Percentiles rank a stretch among this genome's conserved stretches.
These are phyloP conservation scores for Crocallis elinguaria DNA, from an alignment of 2,888 invertebrate genomes.

Conservation along the genomic window DNA sequence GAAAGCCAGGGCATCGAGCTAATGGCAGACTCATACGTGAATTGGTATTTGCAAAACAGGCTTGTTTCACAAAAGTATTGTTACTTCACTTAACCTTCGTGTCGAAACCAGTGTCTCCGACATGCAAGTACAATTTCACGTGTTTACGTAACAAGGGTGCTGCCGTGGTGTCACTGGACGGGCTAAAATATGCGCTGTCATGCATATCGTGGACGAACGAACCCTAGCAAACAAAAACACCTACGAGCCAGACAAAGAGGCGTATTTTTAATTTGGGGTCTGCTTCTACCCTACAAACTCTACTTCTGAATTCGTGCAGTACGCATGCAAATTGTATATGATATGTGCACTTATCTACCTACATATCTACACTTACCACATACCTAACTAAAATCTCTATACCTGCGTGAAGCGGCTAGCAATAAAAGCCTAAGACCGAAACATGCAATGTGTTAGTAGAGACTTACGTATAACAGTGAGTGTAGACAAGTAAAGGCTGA, in stretches of 20 bases:
- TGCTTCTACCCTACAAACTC: too few species aligned
- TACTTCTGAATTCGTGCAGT: too few species aligned
- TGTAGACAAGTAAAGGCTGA: too few species aligned
- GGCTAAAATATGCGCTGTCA: slow-evolving; percentile 44
- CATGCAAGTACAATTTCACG: slow-evolving; percentile 29
- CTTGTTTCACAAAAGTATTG: slow-evolving; percentile 28
- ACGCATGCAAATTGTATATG: too few species aligned
- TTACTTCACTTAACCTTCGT: slow-evolving; percentile 33
- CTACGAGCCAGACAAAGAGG: not conserved
- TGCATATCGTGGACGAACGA: slow-evolving; percentile 26
- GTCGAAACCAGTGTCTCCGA: slow-evolving; percentile 24
- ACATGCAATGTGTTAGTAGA: too few species aligned
- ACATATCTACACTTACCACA: too few species aligned
- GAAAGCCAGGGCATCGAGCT: not conserved
- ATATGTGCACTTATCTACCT: too few species aligned
- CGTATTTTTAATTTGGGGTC: not conserved
- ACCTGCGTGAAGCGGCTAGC: too few species aligned
- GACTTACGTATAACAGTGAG: too few species aligned
- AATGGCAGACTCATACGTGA: not conserved
- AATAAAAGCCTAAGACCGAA: too few species aligned
- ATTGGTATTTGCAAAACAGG: slow-evolving; percentile 21
- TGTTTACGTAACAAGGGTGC: slow-evolving; percentile 36
- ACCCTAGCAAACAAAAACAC: not conserved
- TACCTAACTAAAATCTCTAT: too few species aligned
- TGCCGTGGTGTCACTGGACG: slow-evolving; percentile 29